Evolutionary conservation across 2,113 vertebrate genomes (phyloP), one percentile per base, ranked within the genome.

Genomic region (Atrichornis clamosus): DNA sequence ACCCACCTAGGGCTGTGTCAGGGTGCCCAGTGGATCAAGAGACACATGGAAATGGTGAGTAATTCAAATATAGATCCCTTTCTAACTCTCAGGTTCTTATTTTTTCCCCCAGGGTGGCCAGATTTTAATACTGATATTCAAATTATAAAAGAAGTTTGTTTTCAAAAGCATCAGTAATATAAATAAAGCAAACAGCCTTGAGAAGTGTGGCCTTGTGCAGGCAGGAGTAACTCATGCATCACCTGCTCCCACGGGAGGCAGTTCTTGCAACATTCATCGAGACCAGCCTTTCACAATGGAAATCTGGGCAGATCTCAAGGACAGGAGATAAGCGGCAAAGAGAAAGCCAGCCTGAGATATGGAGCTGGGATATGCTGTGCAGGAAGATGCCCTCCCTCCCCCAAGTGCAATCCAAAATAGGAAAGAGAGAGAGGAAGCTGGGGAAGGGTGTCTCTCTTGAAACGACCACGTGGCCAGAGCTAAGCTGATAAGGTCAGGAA

Each of bases 391-490:
- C 35, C 13, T 46, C 63, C 82, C 68, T 52, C 68, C 73, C 35
- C 72, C 50, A 74, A 2, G 26, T 1, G 2, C 30, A 72, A 83
- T 75, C 68, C 91, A 89, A 80, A 93, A 84, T 4, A 50, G 64
- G 83, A 93, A 88, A 56, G 41, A 37, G 33, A 50, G 39, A 83
- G 69, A 89, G 95, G 94, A 95, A 97, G 77, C 64, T 72, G 69
- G 41, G 85, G 79, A 84, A 88, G 65, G 39, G 68, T 56, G 80
- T 60, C 72, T 86, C 50, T 94, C 85, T n/a, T 19, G 56, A 78
- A 88, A 81, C 41, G n/a, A 93, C 65, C 2, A 2, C 3, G 1
- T 33, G 59, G 64, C 47, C 89, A 95, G 59, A 73, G 47, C 69
- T 63, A 50, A 87, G 32, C 62, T 47, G 85, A 35, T 55, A 52